Evolutionary conservation across 2,888 invertebrate species (phyloP).

Genomic region (Idaea biselata): DNA sequence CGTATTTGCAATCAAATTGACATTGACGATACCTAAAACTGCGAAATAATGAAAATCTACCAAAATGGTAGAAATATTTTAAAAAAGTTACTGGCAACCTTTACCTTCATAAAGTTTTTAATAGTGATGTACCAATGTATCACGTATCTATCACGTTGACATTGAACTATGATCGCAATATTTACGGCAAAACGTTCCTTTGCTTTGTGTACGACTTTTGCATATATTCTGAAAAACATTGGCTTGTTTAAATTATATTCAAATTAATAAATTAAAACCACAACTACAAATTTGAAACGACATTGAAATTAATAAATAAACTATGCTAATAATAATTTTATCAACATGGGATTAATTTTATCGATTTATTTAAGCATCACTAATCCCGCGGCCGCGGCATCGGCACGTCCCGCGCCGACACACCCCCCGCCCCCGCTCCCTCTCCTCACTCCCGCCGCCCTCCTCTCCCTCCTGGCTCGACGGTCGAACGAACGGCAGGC

Average conservation of each 20-base stretch:
- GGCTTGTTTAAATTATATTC: background rate
- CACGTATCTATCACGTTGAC: too few species aligned
- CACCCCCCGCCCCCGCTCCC: constrained; percentile 35
- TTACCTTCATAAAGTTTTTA: background rate
- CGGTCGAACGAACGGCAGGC: constrained; percentile 52
- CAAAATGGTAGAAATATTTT: background rate
- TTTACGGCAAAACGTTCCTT: too few species aligned
- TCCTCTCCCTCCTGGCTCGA: constrained; percentile 16
- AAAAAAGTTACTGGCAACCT: background rate
- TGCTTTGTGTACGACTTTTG: too few species aligned
- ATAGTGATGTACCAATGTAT: too few species aligned
- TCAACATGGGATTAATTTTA: background rate
- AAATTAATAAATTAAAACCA: background rate
- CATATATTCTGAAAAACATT: too few species aligned
- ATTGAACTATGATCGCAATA: too few species aligned
- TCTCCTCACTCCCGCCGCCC: constrained; percentile 37
- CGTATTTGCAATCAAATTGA: background rate
- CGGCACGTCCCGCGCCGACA: background rate
- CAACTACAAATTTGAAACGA: background rate
- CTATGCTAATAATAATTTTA: background rate
- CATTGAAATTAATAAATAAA: background rate
- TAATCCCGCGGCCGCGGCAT: constrained; percentile 1
- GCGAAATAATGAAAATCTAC: background rate
- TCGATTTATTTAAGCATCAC: constrained; percentile 8
- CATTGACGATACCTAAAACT: background rate